phyloP scores from a whole-genome alignment of 2,888 invertebrate species.

The Acleris laterana region DNA sequence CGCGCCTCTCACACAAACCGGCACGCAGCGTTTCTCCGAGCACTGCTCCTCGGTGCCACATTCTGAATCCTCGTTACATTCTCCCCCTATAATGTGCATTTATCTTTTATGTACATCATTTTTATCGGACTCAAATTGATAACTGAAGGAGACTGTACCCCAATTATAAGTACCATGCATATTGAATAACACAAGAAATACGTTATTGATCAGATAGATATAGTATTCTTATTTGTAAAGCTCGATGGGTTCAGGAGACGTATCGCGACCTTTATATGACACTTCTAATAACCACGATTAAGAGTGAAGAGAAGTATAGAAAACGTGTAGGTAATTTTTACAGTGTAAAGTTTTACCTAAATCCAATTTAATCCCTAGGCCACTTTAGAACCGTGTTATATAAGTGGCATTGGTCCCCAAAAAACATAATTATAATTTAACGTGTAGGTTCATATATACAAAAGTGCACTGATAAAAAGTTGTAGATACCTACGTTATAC shows the following conservation, averaged over 20 bases:
- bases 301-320: slow-evolving; percentile 26
- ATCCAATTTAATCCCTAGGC: no score
- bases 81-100: slow-evolving; percentile 63
- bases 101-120: slow-evolving; percentile 40
- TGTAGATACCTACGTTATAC: slow-evolving; percentile 24
- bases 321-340: slow-evolving; percentile 25
- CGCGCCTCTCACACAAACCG: slow-evolving; percentile 88
- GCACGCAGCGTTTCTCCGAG: slow-evolving; percentile 88
- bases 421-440: background rate
- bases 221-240: background rate
- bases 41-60: slow-evolving; percentile 90
- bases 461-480: slow-evolving; percentile 28
- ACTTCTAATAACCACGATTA: slow-evolving; percentile 11
- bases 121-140: background rate
- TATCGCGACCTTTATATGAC: slow-evolving; percentile 17
- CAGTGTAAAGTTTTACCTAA: slow-evolving; percentile 19
- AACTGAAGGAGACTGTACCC: no score
- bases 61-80: slow-evolving; percentile 89
- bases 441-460: slow-evolving; percentile 24
- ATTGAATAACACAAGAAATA: no score
- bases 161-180: no score
- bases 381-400: no score
- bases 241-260: slow-evolving; percentile 6
- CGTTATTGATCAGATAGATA: no score
- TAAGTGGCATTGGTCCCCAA: no score